phyloP scores from a whole-genome alignment of 1,140 invertebrate genomes.

The Nixonia krombeini region DNA sequence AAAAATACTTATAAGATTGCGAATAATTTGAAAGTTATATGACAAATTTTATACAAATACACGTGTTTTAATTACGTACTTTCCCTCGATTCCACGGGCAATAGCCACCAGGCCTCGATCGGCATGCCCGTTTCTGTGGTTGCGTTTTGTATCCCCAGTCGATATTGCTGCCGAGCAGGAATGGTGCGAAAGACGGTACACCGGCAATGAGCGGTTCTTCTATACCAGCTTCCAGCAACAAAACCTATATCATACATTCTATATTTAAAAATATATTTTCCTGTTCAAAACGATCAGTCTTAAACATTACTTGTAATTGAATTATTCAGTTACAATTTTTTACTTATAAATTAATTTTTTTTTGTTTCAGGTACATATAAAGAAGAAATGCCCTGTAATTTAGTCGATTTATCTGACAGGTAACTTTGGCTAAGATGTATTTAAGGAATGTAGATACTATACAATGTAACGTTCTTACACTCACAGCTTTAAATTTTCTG shows the following conservation, averaged over 20 bases:
- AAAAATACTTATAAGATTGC: background rate
- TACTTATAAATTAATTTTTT: no score
- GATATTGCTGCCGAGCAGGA: constrained; percentile 72
- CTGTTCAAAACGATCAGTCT: no score
- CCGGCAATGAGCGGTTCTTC: constrained; percentile 80
- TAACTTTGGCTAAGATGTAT: no score
- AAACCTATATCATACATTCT: constrained; percentile 75
- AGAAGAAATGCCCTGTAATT: no score
- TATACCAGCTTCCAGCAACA: constrained; percentile 82
- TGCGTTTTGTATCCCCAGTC: constrained; percentile 75
- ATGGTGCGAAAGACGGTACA: constrained; percentile 75
- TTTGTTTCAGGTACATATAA: no score
- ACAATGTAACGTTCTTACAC: no score
- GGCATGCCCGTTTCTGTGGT: constrained; percentile 67
- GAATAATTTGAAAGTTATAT: background rate
- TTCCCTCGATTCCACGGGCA: constrained; percentile 63
- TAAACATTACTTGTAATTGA: no score
- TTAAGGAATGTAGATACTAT: no score
- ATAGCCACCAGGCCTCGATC: constrained; percentile 55
- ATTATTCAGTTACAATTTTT: no score
- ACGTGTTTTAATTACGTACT: constrained; percentile 38
- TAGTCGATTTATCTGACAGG: no score
- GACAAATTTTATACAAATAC: background rate
- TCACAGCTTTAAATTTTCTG: no score
- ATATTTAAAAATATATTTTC: no score